These are phyloP conservation scores for Tachina lurida DNA, from an alignment of 2,888 invertebrate genomes.

Conservation along the genomic window DNA sequence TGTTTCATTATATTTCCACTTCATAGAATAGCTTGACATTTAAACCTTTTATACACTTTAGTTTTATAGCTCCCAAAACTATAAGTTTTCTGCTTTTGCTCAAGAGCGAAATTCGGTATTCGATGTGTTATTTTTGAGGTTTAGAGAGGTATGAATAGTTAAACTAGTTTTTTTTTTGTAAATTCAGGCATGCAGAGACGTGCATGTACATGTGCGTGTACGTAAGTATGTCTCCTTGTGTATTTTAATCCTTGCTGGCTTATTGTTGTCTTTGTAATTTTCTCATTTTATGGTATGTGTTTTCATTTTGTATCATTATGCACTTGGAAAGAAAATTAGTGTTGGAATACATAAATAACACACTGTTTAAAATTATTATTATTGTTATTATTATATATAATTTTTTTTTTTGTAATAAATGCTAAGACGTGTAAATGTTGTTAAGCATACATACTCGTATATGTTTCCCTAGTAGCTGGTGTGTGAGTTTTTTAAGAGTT, in stretches of 20 bases:
- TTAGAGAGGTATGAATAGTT: constrained; percentile 36
- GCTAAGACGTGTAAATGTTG: constrained; percentile 53
- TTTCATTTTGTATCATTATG: constrained; percentile 65
- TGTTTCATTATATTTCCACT: constrained; percentile 1
- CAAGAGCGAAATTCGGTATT: background rate
- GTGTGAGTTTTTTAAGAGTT: constrained; percentile 15
- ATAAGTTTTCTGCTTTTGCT: background rate
- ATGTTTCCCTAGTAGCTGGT: constrained; percentile 6
- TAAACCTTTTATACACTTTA: constrained; percentile 48
- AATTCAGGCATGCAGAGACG: too few species aligned
- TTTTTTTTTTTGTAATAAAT: constrained; percentile 1
- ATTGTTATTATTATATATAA: too few species aligned
- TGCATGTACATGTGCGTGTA: too few species aligned
- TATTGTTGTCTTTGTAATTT: constrained; percentile 23
- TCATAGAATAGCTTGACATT: constrained; percentile 57
- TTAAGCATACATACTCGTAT: constrained; percentile 38
- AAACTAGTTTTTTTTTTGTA: constrained; percentile 1
- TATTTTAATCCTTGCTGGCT: constrained; percentile 10
- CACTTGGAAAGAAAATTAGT: constrained; percentile 39
- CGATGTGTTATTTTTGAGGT: constrained; percentile 15
- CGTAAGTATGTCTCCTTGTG: background rate
- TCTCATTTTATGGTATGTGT: constrained; percentile 57
- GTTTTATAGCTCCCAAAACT: background rate
- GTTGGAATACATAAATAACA: constrained; percentile 33
- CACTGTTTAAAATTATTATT: constrained; percentile 3